Evolutionary conservation across 2,888 invertebrate genomes (phyloP), one percentile per base, ranked within the genome.

Genomic region (Heterodera filipjevi): DNA sequence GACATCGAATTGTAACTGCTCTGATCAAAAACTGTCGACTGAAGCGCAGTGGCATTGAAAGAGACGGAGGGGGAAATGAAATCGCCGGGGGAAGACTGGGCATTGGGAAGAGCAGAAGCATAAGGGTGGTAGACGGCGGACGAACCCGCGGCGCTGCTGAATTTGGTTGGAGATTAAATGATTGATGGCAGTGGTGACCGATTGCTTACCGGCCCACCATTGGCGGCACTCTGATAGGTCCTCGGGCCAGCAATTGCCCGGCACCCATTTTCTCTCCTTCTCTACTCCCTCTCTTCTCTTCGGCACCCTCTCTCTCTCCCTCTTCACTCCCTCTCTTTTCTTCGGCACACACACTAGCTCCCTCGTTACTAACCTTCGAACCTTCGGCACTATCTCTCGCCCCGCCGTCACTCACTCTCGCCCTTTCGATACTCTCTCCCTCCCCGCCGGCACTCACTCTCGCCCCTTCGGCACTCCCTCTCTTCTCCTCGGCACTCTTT

Each of bases 171-270:
- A 16, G 32, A n/a, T 19, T 19, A 22, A n/a, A 46, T 22, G 22
- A 71, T 0, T 35, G 39, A 71, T 3, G 35, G 35, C 6, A 33
- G 19, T 12, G n/a, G n/a, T 22, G 71, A 32, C 3, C 32, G 71
- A 19, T 33, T 71, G 32, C 66, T 33, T 64, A 75, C 75, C 59
- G 75, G 33, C 39, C 64, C 32, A 64, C 73, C 64, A 74, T 81
- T 81, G 77, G 66, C 44, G 77, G 66, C 49, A 84, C 82, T 64
- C 85, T 82, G 27, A 88, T 85, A 8, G 88, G 88, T 14, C 88
- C 88, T 59, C 88, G 85, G 12, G 87, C 84, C 14, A 89, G 76
- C 59, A 88, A 81, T 35, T 84, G 84, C 0, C 81, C 84, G 32
- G 85, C 85, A n/a, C 83, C 75, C 30, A 77, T 79, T 32, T 46